Percentiles rank a stretch among this genome's conserved stretches.
Evolutionary conservation across 1,140 invertebrate species (phyloP).

Genomic region (Carposina sasakii): DNA sequence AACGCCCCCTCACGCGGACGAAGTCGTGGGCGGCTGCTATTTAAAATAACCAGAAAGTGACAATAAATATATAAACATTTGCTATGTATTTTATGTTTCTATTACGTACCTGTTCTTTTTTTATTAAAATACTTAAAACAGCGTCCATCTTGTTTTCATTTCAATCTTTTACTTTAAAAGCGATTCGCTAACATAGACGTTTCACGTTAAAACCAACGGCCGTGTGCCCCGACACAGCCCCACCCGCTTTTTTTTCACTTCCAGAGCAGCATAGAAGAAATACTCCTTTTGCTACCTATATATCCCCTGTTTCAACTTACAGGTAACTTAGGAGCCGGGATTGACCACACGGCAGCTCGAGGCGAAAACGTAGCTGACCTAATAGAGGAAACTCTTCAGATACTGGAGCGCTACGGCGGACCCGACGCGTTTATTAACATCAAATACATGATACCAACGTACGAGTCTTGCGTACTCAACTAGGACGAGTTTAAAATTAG

Average conservation of each 20-base stretch:
- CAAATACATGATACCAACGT: constrained; percentile 97
- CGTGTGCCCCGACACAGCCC: no score
- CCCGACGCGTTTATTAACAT: constrained; percentile 97
- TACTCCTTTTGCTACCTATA: neutral
- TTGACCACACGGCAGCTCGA: constrained; percentile 81
- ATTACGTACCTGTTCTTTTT: no score
- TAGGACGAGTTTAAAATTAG: no score
- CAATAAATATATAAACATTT: no score
- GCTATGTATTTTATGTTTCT: no score
- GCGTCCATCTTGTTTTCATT: neutral
- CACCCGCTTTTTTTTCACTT: no score
- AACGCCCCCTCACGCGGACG: no score
- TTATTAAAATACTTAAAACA: neutral
- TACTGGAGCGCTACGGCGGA: constrained; percentile 91
- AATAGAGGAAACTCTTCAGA: constrained; percentile 93
- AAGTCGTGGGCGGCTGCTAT: no score
- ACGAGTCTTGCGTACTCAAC: constrained; percentile 93
- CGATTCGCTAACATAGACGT: no score
- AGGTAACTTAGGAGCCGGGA: constrained; percentile 83
- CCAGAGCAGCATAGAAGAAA: neutral
- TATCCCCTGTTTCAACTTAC: constrained; percentile 4
- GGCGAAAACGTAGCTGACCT: constrained; percentile 90
- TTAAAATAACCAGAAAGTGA: no score
- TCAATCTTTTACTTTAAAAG: neutral
- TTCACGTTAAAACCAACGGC: no score